Base-by-base conservation (phyloP, 2,888 invertebrate genomes). In the Drosophila niveifrons region DNA sequence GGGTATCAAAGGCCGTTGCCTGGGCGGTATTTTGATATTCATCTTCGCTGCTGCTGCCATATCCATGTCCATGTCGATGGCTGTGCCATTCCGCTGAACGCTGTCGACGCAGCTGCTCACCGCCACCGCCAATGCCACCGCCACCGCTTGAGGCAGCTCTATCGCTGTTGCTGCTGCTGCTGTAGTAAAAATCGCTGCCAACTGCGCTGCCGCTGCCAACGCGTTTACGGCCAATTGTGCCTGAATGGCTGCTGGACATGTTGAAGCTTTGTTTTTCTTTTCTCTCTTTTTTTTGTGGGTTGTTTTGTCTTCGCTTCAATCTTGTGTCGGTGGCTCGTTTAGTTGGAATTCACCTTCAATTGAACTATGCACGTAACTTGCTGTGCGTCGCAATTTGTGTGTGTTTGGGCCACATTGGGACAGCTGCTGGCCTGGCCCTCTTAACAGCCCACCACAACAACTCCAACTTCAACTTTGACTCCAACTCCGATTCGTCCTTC, bases 11-110 rank as follows among this genome's bases (percentile, higher is more conserved):
- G 56, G 92, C 90, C 48, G 92, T 90, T 34, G 91, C 87, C 68
- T 90, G 92, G 34, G 92, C 92, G 69, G 91, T 92, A 75, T 92
- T 92, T 80, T 92, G 93, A 82, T 94, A 94, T 85, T 94, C 94
- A 75, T 94, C 94, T 78, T 93, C 93, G 86, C 94, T 94, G 88
- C 93, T 94, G 83, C 94, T 94, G 50, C 87, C 89, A 36, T 85
- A 78, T 48, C 93, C 75, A 78, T 94, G 93, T 44, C 93, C 93
- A 66, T 94, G 92, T 56, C 92, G 88, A 64, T 84, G 84, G 72
- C 93, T 93, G 55, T 94, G 93, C 94, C 94, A 94, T 87, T 94
- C 94, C 43, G 94, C 92, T 64, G 94, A 94, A 13, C 94, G 92
- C 82, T 94, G 94, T 31, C 94, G 91, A 55, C 94, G 91, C 73